Evolutionary conservation across 2,888 invertebrate genomes (phyloP), one percentile per base, ranked within the genome.

Genomic region (Dasysyrphus tricinctus): DNA sequence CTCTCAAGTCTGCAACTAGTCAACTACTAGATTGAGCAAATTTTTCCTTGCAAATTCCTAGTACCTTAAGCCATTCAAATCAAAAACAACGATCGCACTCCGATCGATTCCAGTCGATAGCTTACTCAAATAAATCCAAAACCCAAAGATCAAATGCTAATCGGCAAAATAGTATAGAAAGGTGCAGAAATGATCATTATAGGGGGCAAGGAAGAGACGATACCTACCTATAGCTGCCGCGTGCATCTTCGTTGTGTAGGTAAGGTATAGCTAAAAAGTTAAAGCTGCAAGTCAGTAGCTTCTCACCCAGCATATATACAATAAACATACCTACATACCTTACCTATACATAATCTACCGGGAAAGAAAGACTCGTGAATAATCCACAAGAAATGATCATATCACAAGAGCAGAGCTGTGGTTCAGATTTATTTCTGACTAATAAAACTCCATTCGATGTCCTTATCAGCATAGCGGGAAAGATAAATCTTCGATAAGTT

Each of bases 381-480:
- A 87, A 86, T 86, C 86, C 78, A 37, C 75, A 3, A 57, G 3
- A 56, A 77, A 80, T 83, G 88, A 88, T 88, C 86, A 78, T 87
- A 87, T 78, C 84, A 69, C 72, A 69, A 72, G 12, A 65, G 49
- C 82, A 80, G 72, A 88, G 88, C 89, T 88, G 88, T 84, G 80
- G 88, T 87, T 84, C 88, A 88, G 89, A 89, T 89, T 89, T 89
- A 89, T 88, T 89, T 89, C 84, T 86, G 88, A 88, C 88, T 89
- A 88, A 89, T 89, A 89, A 88, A 89, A 88, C 81, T 87, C 87
- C 85, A 85, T 88, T 84, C 82, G 80, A 73, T 76, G 83, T 51
- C 74, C 80, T 88, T 86, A 86, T 86, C 86, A 81, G 77, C 75
- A 73, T 80, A 74, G 84, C 82, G 84, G 77, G 79, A 61, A 85